phyloP scores from a whole-genome alignment of 2,113 vertebrate species.

The Thunnus maccoyii region DNA sequence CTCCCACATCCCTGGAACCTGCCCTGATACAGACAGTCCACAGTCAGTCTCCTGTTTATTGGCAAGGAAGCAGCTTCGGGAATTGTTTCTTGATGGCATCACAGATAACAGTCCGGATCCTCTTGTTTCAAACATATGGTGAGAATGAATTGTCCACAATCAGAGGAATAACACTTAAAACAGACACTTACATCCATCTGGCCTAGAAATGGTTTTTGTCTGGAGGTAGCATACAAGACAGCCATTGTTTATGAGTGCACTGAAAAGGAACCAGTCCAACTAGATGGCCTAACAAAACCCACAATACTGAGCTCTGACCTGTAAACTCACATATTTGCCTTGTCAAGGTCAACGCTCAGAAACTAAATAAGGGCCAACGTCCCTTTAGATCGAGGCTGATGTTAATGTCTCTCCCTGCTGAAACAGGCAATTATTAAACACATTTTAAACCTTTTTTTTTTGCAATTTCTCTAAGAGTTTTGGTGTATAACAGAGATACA shows the following conservation, averaged over 20 bases:
- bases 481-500: neutral
- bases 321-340: slow-evolving; percentile 43
- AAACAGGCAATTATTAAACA: neutral
- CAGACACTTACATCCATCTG: neutral
- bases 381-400: neutral
- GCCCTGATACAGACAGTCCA: neutral
- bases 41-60: neutral
- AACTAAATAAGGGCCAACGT: slow-evolving; percentile 37
- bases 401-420: neutral
- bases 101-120: neutral
- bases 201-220: neutral
- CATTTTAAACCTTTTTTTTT: neutral
- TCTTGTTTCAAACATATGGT: neutral
- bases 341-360: slow-evolving; percentile 66
- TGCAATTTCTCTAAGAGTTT: too few relatives aligned
- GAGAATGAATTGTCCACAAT: neutral
- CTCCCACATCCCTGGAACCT: neutral
- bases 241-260: slow-evolving; percentile 16
- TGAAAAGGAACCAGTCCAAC: slow-evolving; percentile 32
- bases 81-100: neutral
- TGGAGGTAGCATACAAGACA: neutral
- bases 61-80: neutral
- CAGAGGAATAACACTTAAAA: neutral
- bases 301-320: slow-evolving; percentile 35
- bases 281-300: slow-evolving; percentile 20